Evolutionary conservation across 1,140 invertebrate genomes (phyloP), one percentile per base, ranked within the genome.

Genomic region (Euschistus heros): DNA sequence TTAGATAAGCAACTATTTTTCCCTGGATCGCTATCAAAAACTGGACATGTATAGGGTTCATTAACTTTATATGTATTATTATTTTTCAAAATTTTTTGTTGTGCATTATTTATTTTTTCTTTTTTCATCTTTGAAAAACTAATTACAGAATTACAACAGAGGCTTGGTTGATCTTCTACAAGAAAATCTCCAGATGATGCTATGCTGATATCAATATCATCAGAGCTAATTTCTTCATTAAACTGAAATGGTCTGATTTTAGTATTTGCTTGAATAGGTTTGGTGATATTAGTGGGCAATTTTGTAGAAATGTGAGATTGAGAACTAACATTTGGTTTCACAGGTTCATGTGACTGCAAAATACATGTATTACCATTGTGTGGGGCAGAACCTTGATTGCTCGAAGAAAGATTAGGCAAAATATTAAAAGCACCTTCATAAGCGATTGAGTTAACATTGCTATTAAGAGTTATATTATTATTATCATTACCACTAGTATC

Each of bases 161-260:
- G 18, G 4, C 18, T 24, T 24, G 18, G 22, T 10, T 57, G 18
- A 24, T 57, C 54, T 57, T 57, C 54, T 24, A 57, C 54, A 24
- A 57, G 14, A 57, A 57, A 24, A 15, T 57, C 54, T 15, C 54
- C 54, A 24, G 54, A 57, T 57, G 54, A 57, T 24, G 54, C 54
- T 27, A 57, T 57, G 24, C 54, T 57, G 24, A 57, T 57, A 57
- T 57, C 54, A 57, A 57, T 57, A 18, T 57, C 54, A 57, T 57
- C 54, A 24, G 54, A 57, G 15, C 54, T 57, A 14, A 57, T 26
- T 57, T 57, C 54, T 57, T 57, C 54, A 57, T 26, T 57, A 24
- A 57, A 57, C 13, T 57, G 54, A 24, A 24, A 57, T 26, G 24
- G 54, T 57, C 24, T 57, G 4, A 57, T 57, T 57, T 57, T 57